Conservation (phyloP, 1,140 invertebrate genomes). For the Drosophila subpulchrella region DNA sequence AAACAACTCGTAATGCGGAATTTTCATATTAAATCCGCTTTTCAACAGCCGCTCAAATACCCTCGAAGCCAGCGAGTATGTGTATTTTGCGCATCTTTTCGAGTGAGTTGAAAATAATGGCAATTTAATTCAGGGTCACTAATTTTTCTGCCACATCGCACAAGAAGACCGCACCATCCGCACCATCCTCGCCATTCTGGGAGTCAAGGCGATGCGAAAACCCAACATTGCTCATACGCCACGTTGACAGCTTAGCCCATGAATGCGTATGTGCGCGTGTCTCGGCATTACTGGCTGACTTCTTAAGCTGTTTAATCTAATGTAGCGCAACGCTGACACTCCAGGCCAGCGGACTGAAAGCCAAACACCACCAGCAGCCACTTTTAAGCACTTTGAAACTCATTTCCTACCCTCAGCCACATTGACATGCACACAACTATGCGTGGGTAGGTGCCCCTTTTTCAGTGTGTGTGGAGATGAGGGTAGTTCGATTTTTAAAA, state of each 20-base stretch:
- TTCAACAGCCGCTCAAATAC: slow-evolving; percentile 66
- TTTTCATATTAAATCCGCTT: slow-evolving; percentile 81
- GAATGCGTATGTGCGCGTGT: slow-evolving; percentile 43
- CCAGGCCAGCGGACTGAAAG: slow-evolving; percentile 50
- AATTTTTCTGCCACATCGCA: slow-evolving; percentile 80
- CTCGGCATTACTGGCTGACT: slow-evolving; percentile 61
- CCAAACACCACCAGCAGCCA: slow-evolving; percentile 63
- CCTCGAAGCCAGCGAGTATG: slow-evolving; percentile 40
- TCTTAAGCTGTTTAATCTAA: slow-evolving; percentile 78
- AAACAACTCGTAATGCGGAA: slow-evolving; percentile 81
- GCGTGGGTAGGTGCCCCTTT: slow-evolving; percentile 6
- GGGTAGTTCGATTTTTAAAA: slow-evolving; percentile 4
- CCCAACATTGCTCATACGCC: slow-evolving; percentile 65
- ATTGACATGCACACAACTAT: slow-evolving; percentile 58
- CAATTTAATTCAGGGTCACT: slow-evolving; percentile 83
- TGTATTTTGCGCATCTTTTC: slow-evolving; percentile 66
- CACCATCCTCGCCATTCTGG: slow-evolving; percentile 12
- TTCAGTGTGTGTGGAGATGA: neutral
- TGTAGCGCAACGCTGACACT: slow-evolving; percentile 61
- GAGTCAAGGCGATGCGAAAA: slow-evolving; percentile 28
- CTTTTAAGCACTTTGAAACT: slow-evolving; percentile 79
- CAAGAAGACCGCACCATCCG: slow-evolving; percentile 59
- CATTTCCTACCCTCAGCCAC: slow-evolving; percentile 77
- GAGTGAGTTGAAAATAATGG: slow-evolving; percentile 81
- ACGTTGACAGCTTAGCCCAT: slow-evolving; percentile 57